A percentile compares a stretch with the other conserved stretches of the same genome.
Evolutionary conservation across 1,140 invertebrate species (phyloP).

Genomic region (Macrostomum lignano): DNA sequence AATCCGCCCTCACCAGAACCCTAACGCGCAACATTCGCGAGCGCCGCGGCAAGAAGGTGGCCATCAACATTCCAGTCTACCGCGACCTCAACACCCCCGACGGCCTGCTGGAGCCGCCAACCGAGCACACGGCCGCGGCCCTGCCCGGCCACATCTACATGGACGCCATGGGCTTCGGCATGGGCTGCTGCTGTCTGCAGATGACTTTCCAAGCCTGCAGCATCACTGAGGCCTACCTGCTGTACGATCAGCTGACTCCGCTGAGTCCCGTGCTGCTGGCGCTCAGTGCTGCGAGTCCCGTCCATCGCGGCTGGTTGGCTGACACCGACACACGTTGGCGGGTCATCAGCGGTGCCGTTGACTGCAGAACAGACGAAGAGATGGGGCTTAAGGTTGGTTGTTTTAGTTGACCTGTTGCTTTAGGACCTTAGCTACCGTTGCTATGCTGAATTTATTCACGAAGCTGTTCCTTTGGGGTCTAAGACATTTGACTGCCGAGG

Average conservation of each 20-base stretch:
- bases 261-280: constrained; percentile 90
- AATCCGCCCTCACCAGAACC: too few relatives aligned
- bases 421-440: too few relatives aligned
- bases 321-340: constrained; percentile 90
- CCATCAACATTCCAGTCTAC: too few relatives aligned
- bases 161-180: constrained; percentile 97
- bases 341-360: constrained; percentile 69
- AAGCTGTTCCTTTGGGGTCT: too few relatives aligned
- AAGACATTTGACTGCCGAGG: too few relatives aligned
- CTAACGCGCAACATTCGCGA: constrained; percentile 67
- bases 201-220: constrained; percentile 73
- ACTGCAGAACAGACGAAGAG: constrained; percentile 77
- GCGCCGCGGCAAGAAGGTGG: constrained; percentile 66
- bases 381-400: constrained; percentile 37
- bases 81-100: too few relatives aligned
- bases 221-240: constrained; percentile 62
- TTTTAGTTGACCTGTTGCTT: too few relatives aligned
- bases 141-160: constrained; percentile 54
- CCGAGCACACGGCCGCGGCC: too few relatives aligned
- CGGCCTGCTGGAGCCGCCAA: too few relatives aligned
- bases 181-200: constrained; percentile 92
- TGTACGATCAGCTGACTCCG: constrained; percentile 88
- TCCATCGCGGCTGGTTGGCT: constrained; percentile 64
- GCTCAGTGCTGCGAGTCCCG: constrained; percentile 70
- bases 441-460: too few relatives aligned